These are phyloP conservation scores for Drosophila neocordata DNA, from an alignment of 1,140 invertebrate genomes.

Conservation along the genomic window DNA sequence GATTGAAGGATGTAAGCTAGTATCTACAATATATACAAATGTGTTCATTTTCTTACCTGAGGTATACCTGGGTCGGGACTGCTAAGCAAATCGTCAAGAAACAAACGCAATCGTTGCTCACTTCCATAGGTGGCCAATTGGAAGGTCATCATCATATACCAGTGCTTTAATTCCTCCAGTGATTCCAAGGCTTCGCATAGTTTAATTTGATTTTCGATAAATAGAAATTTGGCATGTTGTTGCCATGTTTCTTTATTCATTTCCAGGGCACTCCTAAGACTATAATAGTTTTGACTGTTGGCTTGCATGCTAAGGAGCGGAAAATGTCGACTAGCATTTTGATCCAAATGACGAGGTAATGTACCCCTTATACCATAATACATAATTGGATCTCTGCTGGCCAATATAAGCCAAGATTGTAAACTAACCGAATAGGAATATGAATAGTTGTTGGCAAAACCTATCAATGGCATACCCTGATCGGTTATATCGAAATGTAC, in stretches of 20 bases:
- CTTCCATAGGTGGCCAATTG: conserved; percentile 67
- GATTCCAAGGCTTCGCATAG: conserved; percentile 73
- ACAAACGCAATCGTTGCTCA: conserved; percentile 71
- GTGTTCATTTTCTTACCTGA: conserved; percentile 26
- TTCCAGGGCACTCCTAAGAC: conserved; percentile 59
- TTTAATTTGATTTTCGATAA: conserved; percentile 82
- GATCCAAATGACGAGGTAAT: conserved; percentile 69
- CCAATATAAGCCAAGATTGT: conserved; percentile 76
- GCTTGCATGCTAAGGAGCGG: conserved; percentile 76
- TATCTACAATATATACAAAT: not conserved
- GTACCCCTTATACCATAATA: conserved; percentile 70
- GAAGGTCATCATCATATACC: conserved; percentile 75
- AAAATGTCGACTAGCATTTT: conserved; percentile 53
- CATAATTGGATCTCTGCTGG: conserved; percentile 77
- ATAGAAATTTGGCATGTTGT: conserved; percentile 69
- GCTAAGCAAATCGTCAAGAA: conserved; percentile 69
- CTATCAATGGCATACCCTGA: conserved; percentile 72
- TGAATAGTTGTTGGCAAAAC: conserved; percentile 70
- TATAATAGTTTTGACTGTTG: conserved; percentile 60
- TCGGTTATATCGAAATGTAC: conserved; percentile 75
- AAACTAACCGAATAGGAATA: conserved; percentile 71
- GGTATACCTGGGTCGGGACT: conserved; percentile 28
- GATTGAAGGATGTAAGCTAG: too few relatives aligned
- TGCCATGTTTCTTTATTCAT: conserved; percentile 77
- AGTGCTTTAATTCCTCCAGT: conserved; percentile 74